Conservation (phyloP, 1,140 invertebrate genomes). For the Pseudoatta argentina region DNA sequence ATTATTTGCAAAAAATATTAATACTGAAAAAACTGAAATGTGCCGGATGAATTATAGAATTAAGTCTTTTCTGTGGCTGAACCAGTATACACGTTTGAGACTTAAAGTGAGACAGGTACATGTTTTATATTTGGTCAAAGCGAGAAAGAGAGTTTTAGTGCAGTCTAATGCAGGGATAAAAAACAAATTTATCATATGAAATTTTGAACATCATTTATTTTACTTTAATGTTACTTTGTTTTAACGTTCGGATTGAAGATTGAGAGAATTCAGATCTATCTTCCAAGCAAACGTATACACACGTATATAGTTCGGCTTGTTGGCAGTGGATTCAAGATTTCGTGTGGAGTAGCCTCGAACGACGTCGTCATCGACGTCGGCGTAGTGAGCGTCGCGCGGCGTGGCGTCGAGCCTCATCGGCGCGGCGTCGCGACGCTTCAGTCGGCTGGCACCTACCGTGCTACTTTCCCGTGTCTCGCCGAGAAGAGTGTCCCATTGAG, state of each 20-base stretch:
- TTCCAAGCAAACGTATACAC: not conserved
- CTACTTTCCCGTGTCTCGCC: constrained; percentile 53
- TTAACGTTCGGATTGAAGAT: not conserved
- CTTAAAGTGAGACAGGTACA: too few relatives aligned
- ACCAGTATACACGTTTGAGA: too few relatives aligned
- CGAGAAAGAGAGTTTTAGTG: not conserved
- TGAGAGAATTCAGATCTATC: constrained; percentile 16
- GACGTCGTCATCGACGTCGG: constrained; percentile 76
- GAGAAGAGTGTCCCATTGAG: constrained; percentile 41
- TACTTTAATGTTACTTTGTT: not conserved
- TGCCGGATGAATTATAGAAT: not conserved
- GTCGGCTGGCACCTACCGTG: constrained; percentile 80
- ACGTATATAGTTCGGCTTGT: not conserved
- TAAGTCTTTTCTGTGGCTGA: too few relatives aligned
- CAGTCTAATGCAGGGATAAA: too few relatives aligned
- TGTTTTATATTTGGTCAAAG: too few relatives aligned
- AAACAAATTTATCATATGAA: not conserved
- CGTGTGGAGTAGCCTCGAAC: constrained; percentile 43
- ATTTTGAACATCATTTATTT: not conserved
- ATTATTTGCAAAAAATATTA: not conserved
- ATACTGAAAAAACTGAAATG: not conserved
- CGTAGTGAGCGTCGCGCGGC: constrained; percentile 78
- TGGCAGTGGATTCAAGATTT: constrained; percentile 45
- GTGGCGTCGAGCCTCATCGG: constrained; percentile 61
- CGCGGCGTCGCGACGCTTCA: constrained; percentile 83